A percentile compares a stretch with the other conserved stretches of the same genome.
phyloP scores from a whole-genome alignment of 1,140 invertebrate species.

The Ctenoplectra terminalis region DNA sequence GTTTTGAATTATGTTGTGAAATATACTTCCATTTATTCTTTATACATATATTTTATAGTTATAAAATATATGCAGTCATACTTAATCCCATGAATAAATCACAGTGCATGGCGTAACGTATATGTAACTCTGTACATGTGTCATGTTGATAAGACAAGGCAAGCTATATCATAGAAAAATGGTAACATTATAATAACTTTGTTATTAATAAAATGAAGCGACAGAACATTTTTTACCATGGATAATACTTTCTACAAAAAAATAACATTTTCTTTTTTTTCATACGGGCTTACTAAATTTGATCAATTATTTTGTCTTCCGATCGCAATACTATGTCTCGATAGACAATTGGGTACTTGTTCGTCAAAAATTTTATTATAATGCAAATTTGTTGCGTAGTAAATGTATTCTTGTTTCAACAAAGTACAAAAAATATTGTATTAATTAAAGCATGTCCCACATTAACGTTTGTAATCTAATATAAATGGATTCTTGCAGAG shows the following conservation, averaged over 20 bases:
- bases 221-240: background rate
- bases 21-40: background rate
- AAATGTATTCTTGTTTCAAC: background rate
- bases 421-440: background rate
- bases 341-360: background rate
- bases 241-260: background rate
- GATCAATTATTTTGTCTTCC: background rate
- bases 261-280: background rate
- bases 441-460: background rate
- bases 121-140: conserved; percentile 29
- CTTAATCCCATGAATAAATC: background rate
- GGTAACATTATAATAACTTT: background rate
- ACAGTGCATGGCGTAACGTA: background rate
- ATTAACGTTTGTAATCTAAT: background rate
- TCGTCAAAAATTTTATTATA: background rate
- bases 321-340: background rate
- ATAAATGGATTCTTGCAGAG: conserved; percentile 6
- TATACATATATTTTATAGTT: background rate
- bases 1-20: background rate
- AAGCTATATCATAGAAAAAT: background rate
- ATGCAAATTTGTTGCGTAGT: background rate
- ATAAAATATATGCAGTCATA: background rate
- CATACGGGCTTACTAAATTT: background rate
- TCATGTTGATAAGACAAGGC: background rate
- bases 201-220: background rate